Percentiles rank a stretch among this genome's conserved stretches.
phyloP scores from a whole-genome alignment of 2,888 invertebrate species.

The Acleris laterana region DNA sequence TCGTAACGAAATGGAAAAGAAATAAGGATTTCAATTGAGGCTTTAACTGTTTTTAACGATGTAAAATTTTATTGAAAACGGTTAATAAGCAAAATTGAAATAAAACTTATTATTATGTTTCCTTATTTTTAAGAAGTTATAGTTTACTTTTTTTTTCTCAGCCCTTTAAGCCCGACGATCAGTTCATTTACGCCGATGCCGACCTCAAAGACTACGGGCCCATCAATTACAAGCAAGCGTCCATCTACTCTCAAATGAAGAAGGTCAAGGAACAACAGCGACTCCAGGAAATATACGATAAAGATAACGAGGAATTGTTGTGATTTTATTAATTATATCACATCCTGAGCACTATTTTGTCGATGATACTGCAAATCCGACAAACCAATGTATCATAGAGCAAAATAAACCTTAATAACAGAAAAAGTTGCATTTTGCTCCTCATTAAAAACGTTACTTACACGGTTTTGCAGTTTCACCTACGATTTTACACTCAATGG shows the following conservation, averaged over 20 bases:
- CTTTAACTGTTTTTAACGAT: too few species aligned
- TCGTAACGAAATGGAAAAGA: too few species aligned
- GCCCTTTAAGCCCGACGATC: conserved; percentile 93
- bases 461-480: too few species aligned
- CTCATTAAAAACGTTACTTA: too few species aligned
- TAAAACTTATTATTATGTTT: not conserved
- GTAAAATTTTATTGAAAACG: too few species aligned
- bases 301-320: conserved; percentile 70
- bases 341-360: too few species aligned
- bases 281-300: conserved; percentile 75
- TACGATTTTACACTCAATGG: too few species aligned
- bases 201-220: conserved; percentile 96
- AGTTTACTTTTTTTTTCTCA: conserved; percentile 62
- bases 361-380: too few species aligned
- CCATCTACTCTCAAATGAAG: conserved; percentile 91
- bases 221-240: conserved; percentile 95
- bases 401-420: too few species aligned
- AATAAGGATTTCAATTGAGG: too few species aligned
- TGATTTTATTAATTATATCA: conserved; percentile 45
- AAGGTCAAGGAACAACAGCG: conserved; percentile 84
- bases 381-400: too few species aligned
- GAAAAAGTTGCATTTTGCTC: too few species aligned
- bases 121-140: conserved; percentile 18
- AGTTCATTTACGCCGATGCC: conserved; percentile 94
- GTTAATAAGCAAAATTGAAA: not conserved